These are phyloP conservation scores for Lateolabrax maculatus DNA, from an alignment of 2,797 vertebrate genomes.

Conservation along the genomic window DNA sequence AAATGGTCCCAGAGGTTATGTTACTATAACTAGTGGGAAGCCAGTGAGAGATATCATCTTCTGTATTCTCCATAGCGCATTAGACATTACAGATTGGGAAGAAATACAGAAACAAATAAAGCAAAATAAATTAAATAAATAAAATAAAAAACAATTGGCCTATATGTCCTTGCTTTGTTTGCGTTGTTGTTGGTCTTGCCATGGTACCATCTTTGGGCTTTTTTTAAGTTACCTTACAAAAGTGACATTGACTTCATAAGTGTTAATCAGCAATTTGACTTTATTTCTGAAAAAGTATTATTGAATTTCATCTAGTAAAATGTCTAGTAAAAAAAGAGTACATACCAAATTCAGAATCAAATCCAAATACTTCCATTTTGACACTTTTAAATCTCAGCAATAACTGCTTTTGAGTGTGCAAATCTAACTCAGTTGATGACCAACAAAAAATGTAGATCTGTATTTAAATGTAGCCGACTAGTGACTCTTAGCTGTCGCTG, in stretches of 20 bases:
- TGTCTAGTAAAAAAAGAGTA: background rate
- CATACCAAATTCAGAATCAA: background rate
- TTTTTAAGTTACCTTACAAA: background rate
- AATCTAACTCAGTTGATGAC: constrained; percentile 6
- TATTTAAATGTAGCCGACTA: constrained; percentile 40
- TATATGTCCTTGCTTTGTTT: background rate
- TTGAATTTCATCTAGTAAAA: background rate
- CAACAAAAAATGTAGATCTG: constrained; percentile 4
- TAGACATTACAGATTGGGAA: background rate
- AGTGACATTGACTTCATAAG: background rate
- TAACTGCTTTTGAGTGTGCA: background rate
- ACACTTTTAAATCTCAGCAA: background rate
- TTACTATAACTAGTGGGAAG: background rate
- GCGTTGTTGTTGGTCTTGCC: background rate
- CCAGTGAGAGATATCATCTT: background rate
- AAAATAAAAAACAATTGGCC: no score
- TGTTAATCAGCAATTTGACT: background rate
- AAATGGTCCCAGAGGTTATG: background rate
- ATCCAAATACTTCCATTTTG: constrained; percentile 16
- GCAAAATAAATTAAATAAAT: background rate
- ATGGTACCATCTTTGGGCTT: background rate
- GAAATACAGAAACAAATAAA: background rate
- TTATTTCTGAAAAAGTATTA: background rate
- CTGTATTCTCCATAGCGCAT: background rate
- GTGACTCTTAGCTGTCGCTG: constrained; percentile 20